Percentiles rank a stretch among this genome's conserved stretches.
phyloP scores from a whole-genome alignment of 2,113 vertebrate genomes.

The Percopsis transmontana region DNA sequence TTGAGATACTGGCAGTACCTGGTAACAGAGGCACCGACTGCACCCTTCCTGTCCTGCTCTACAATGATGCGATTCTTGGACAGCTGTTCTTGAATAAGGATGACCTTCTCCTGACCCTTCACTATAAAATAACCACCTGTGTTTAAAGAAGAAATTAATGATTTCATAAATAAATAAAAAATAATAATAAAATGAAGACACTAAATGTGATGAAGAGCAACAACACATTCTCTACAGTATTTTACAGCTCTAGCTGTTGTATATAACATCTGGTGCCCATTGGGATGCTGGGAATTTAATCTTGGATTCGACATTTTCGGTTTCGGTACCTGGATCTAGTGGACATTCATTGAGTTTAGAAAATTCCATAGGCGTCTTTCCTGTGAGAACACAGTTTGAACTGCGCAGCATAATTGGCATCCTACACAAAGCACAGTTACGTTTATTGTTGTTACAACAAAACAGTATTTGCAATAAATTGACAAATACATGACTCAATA shows the following conservation, averaged over 20 bases:
- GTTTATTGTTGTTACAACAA: neutral
- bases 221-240: neutral
- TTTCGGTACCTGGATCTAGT: slow-evolving; percentile 89
- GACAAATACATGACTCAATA: no score
- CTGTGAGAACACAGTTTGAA: slow-evolving; percentile 95
- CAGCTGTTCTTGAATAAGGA: slow-evolving; percentile 97
- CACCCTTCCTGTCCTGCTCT: slow-evolving; percentile 94
- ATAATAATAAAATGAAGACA: neutral
- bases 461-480: no score
- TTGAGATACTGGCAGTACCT: slow-evolving; percentile 76
- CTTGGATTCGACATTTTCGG: neutral
- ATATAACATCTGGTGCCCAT: neutral
- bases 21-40: slow-evolving; percentile 95
- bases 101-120: slow-evolving; percentile 98
- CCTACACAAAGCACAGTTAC: slow-evolving; percentile 69
- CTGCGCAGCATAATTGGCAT: slow-evolving; percentile 99
- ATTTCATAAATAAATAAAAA: neutral
- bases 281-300: neutral
- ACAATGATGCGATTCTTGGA: slow-evolving; percentile 99
- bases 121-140: slow-evolving; percentile 98
- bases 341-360: slow-evolving; percentile 97
- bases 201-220: neutral
- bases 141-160: neutral
- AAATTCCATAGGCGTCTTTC: slow-evolving; percentile 94
- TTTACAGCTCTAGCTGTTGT: neutral